Base-by-base conservation (phyloP, 37 sponge, comb jelly and placozoan genomes). In the Ianthella basta region DNA sequence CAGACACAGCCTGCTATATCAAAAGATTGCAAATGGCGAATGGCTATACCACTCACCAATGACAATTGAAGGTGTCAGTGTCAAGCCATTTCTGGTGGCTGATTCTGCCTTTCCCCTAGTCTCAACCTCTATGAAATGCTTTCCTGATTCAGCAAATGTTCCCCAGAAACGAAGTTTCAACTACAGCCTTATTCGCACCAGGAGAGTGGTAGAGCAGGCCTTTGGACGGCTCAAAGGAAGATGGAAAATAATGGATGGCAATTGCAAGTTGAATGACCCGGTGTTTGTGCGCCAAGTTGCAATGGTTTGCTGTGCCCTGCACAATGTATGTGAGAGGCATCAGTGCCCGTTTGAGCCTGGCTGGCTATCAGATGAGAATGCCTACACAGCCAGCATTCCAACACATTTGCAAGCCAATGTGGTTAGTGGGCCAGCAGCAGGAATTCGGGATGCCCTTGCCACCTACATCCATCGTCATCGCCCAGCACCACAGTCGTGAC, bases 141-240 rank as follows among this genome's bases (percentile, higher is more conserved):
- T 39, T 39, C n/a, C n/a, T n/a, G 79, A 77, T 1, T 18, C 4
- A 16, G 16, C 4, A 14, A 0, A n/a, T 3, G 0, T 70, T 27
- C 10, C 69, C 14, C 59, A 35, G 27, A 32, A 13, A 41, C 63
- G 70, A 12, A 69, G 74, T 55, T 73, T 84, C 25, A 84, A 84
- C 29, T 72, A 84, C 33, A 44, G 32, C 19, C 15, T 84, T 0
- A 72, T 72, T 6, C 33, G 74, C 23, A 72, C 85, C 1, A 23
- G 85, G 23, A 72, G 75, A 27, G 74, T 84, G 14, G 85, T 84
- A 1, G 85, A 72, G 27, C 85, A 84, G 53, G 77, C 85, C 5
- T 84, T 56, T 72, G 85, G 77, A 44, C 21, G 85, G 29, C 19
- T 72, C 21, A 84, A 84, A 35, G 74, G 75, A 14, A 60, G 61